Base-by-base conservation (phyloP, 2,797 vertebrate genomes). In the Otus scops region DNA sequence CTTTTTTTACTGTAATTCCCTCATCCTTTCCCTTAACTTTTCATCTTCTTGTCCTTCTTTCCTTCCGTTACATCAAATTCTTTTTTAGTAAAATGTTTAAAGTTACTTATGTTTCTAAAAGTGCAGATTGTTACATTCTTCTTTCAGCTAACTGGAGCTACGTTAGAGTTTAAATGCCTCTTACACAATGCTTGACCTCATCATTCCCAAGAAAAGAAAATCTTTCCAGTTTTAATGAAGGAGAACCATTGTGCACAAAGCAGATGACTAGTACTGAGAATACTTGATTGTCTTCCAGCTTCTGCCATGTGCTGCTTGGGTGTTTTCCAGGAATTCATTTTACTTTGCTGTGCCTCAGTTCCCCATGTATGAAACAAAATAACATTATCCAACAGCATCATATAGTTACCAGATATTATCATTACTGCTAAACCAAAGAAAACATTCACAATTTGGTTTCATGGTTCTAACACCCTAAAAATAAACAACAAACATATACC, bases 221-320 rank as follows among this genome's bases (percentile, higher is more conserved):
- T 74, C 63, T 78, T 92, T 91, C 60, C 48, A 89, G 64, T 80
- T 86, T 93, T 91, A 74, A 64, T 91, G 84, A 95, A 96, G 93
- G 70, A 94, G 51, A 85, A n/a, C 47, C 56, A 93, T 82, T 94
- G 84, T 94, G 63, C 43, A 63, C 59, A 91, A 87, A 85, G 81
- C 91, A 96, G 77, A 96, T 94, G 84, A 96, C 69, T 73, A 63
- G 74, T 24, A 64, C 86, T 17, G 63, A 96, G 64, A 94, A 93
- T 60, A 85, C 23, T 91, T 91, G 85, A 75, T 84, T 94, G 56
- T 91, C 85, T 94, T 93, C 96, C 94, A 92, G 48, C 51, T 94
- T 83, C 78, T 96, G 75, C 77, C 86, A 96, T 63, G 92, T 89
- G 74, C 92, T 92, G 63, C 84, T 92, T 93, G 78, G 51, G 38